These are phyloP conservation scores for Perithous albicinctus DNA, from an alignment of 2,888 invertebrate species.

Conservation along the genomic window DNA sequence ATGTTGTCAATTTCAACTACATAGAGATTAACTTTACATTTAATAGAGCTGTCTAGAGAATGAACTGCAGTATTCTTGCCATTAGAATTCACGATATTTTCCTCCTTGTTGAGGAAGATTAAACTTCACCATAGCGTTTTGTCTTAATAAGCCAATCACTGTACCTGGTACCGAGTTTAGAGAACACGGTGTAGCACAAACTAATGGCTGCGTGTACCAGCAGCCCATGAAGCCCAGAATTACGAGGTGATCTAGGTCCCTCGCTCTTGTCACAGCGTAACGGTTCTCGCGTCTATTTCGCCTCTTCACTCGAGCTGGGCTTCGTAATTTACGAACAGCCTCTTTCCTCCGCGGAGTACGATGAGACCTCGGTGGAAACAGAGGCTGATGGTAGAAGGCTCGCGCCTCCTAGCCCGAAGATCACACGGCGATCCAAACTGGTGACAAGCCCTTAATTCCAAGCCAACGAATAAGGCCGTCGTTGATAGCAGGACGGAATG, in stretches of 20 bases:
- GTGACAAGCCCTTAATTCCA: conserved; percentile 32
- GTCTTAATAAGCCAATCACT: not conserved
- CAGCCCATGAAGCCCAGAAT: conserved; percentile 5
- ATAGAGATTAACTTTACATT: not conserved
- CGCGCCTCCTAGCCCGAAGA: not conserved
- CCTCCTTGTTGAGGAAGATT: not conserved
- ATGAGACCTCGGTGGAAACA: not conserved
- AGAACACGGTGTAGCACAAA: not conserved
- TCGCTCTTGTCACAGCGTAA: conserved; percentile 12
- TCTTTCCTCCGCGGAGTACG: not conserved
- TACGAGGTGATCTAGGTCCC: conserved; percentile 29
- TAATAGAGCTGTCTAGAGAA: not conserved
- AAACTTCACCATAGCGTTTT: not conserved
- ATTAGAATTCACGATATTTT: conserved; percentile 3
- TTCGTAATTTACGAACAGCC: conserved; percentile 22
- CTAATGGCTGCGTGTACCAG: conserved; percentile 33
- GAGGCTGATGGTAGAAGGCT: not conserved
- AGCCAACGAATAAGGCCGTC: not conserved
- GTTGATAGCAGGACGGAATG: conserved; percentile 3
- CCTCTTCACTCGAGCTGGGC: not conserved
- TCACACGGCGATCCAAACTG: conserved; percentile 3
- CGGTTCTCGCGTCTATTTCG: conserved; percentile 4
- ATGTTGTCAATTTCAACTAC: too few relatives aligned
- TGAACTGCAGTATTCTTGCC: conserved; percentile 17
- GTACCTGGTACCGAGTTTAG: not conserved